Percentiles rank a stretch among this genome's conserved stretches.
Evolutionary conservation across 2,113 vertebrate species (phyloP).

Genomic region (Mionectes macconnelli): DNA sequence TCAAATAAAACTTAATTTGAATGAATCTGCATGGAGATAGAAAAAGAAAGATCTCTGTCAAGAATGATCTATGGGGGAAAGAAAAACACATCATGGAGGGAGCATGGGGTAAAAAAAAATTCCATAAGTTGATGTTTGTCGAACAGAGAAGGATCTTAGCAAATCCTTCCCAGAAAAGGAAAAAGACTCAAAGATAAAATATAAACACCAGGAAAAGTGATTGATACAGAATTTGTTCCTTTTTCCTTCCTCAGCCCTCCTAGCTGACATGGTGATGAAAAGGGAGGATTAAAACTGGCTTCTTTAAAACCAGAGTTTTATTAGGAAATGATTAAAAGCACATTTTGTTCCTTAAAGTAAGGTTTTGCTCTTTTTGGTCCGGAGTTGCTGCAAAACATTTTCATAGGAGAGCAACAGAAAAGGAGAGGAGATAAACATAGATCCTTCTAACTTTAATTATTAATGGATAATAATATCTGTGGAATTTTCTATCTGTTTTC

Average conservation of each 20-base stretch:
- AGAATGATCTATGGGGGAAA: not conserved
- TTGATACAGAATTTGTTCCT: not conserved
- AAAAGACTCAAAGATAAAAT: not conserved
- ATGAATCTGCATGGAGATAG: not conserved
- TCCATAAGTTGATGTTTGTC: not conserved
- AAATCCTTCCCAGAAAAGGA: not conserved
- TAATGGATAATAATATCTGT: not conserved
- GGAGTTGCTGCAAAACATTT: not conserved
- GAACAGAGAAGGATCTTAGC: not conserved
- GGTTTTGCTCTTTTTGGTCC: not conserved
- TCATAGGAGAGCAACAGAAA: not conserved
- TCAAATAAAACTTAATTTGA: not conserved
- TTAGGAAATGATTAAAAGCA: conserved; percentile 15
- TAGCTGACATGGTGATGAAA: not conserved
- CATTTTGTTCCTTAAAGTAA: not conserved
- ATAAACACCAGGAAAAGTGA: not conserved
- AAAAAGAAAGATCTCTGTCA: not conserved
- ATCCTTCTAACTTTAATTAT: not conserved
- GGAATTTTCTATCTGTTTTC: not conserved
- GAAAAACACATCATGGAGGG: not conserved
- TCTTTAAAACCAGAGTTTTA: not conserved
- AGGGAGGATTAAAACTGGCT: not conserved
- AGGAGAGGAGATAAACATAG: not conserved
- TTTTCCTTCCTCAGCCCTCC: not conserved
- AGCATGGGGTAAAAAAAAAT: not conserved